Conservation (phyloP, 2,797 vertebrate genomes). For the Carapus acus region DNA sequence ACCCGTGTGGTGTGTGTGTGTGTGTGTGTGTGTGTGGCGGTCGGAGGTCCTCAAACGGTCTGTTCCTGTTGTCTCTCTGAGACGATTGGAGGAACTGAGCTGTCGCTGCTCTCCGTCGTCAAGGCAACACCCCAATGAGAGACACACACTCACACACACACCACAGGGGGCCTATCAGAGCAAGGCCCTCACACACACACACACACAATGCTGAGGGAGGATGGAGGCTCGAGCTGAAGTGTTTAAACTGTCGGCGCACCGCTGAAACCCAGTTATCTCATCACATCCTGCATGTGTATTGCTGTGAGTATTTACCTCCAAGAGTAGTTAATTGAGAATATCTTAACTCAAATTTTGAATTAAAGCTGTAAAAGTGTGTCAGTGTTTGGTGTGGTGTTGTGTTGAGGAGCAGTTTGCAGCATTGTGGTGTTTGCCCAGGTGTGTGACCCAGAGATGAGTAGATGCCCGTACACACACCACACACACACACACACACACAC, state of each 20-base stretch:
- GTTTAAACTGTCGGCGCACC: no score
- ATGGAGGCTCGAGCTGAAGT: no score
- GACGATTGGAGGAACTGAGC: slow-evolving; percentile 57
- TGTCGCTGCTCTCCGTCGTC: slow-evolving; percentile 30
- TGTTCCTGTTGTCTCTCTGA: slow-evolving; percentile 52
- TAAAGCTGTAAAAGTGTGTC: no score
- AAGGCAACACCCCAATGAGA: slow-evolving; percentile 54
- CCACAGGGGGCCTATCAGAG: slow-evolving; percentile 49
- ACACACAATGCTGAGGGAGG: no score
- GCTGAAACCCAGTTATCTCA: no score
- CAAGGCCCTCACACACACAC: slow-evolving; percentile 5
- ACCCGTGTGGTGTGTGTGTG: not conserved
- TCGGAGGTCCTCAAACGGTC: slow-evolving; percentile 37
- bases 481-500: slow-evolving; percentile 32
- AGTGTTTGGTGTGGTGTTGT: slow-evolving; percentile 17
- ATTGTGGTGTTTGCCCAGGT: slow-evolving; percentile 66
- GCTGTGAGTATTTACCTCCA: no score
- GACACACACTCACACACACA: slow-evolving; percentile 14
- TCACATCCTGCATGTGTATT: no score
- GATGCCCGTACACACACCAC: slow-evolving; percentile 37
- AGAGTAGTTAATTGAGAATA: no score
- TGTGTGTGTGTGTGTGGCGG: slow-evolving; percentile 5
- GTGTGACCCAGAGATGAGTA: slow-evolving; percentile 59
- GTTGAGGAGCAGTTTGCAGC: slow-evolving; percentile 38
- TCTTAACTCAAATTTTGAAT: slow-evolving; percentile 6